Conservation (phyloP, 1,140 invertebrate species). For the Apis cerana region DNA sequence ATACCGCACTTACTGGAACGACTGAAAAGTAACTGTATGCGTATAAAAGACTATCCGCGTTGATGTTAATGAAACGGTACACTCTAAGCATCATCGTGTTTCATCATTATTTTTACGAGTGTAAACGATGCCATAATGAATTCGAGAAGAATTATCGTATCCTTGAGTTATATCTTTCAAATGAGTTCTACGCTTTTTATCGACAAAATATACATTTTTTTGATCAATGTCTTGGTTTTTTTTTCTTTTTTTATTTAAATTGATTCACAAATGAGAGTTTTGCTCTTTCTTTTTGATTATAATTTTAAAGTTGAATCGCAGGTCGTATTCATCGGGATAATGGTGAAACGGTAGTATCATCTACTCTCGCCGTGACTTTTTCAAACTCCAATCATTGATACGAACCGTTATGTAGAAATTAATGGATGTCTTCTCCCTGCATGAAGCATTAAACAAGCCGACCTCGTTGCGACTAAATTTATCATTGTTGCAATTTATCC, state of each 20-base stretch:
- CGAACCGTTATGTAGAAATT: constrained; percentile 23
- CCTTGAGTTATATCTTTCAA: not conserved
- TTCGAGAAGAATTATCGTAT: not conserved
- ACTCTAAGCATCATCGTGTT: not conserved
- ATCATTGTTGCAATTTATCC: constrained; percentile 15
- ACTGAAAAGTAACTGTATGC: constrained; percentile 4
- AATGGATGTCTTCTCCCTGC: not conserved
- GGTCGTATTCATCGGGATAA: not conserved
- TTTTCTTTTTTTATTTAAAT: not conserved
- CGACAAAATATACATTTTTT: not conserved
- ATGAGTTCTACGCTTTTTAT: not conserved
- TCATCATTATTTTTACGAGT: not conserved
- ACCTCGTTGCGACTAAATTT: constrained; percentile 4
- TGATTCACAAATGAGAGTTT: not conserved
- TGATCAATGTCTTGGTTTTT: not conserved
- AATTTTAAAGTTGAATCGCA: not conserved
- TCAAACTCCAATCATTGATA: constrained; percentile 1
- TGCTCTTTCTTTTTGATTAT: not conserved
- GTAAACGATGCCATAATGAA: not conserved
- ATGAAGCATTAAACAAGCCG: not conserved
- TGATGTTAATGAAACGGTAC: constrained; percentile 9
- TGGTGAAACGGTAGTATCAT: not conserved
- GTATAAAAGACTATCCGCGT: not conserved
- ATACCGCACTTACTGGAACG: constrained; percentile 16
- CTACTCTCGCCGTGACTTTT: not conserved